These are phyloP conservation scores for Phyllostomus discolor DNA, from an alignment of 2,113 vertebrate species.

Conservation along the genomic window DNA sequence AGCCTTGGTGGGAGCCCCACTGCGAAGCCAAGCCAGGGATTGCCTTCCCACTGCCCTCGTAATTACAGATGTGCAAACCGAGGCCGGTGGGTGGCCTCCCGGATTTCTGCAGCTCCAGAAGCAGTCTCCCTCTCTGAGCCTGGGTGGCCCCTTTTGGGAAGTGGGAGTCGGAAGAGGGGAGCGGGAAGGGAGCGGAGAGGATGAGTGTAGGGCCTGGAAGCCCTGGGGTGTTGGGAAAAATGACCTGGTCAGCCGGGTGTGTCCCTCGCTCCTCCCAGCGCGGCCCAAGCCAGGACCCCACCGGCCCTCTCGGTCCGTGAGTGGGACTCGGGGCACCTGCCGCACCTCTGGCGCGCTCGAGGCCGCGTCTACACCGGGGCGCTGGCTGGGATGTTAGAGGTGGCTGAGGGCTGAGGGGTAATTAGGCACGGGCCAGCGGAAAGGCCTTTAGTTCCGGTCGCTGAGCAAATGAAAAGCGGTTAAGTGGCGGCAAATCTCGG, in stretches of 20 bases:
- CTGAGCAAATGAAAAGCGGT: slow-evolving; percentile 96
- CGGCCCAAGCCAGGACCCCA: neutral
- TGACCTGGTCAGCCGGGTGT: accelerated
- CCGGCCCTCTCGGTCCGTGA: accelerated
- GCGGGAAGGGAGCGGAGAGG: neutral
- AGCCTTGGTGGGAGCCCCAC: neutral
- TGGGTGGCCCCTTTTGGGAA: neutral
- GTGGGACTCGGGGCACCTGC: neutral
- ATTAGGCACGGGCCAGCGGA: slow-evolving; percentile 88
- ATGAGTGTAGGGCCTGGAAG: neutral
- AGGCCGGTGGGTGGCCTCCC: neutral
- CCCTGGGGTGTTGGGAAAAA: accelerated
- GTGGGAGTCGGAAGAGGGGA: neutral
- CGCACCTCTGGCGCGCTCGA: accelerated
- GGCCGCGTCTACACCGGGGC: accelerated
- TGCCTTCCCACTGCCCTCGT: accelerated
- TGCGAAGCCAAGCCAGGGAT: neutral
- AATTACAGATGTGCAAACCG: neutral
- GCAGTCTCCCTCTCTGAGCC: neutral
- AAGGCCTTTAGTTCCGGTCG: slow-evolving; percentile 97
- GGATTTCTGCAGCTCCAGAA: accelerated
- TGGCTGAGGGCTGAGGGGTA: slow-evolving; percentile 38
- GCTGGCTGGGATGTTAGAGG: neutral
- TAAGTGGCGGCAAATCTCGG: slow-evolving; percentile 97
- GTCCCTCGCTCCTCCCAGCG: accelerated